Conservation (phyloP, 2,888 invertebrate species). For the Megamerina dolium region DNA sequence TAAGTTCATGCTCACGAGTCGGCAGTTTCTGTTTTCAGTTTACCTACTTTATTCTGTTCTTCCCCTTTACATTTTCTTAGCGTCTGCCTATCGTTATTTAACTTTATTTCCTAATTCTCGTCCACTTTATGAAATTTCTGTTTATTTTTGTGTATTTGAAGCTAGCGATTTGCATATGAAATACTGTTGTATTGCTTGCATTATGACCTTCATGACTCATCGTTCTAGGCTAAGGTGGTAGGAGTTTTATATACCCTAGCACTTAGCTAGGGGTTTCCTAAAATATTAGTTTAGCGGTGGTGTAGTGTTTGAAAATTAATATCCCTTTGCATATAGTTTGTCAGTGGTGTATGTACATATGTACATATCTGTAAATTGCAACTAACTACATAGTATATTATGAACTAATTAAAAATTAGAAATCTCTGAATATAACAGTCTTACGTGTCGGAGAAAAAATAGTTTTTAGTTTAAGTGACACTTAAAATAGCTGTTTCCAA, state of each 20-base stretch:
- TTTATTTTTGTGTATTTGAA: constrained; percentile 8
- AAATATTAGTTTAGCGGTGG: too few relatives aligned
- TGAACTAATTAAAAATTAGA: too few relatives aligned
- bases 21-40: not conserved
- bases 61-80: not conserved
- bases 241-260: not conserved
- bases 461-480: too few relatives aligned
- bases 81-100: not conserved
- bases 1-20: constrained; percentile 12
- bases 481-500: too few relatives aligned
- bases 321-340: too few relatives aligned
- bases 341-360: too few relatives aligned
- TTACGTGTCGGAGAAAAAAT: too few relatives aligned
- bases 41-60: constrained; percentile 2
- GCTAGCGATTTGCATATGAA: too few relatives aligned
- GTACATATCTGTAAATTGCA: too few relatives aligned
- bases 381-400: too few relatives aligned
- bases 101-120: constrained; percentile 18
- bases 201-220: constrained; percentile 52
- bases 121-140: constrained; percentile 13
- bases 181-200: constrained; percentile 35
- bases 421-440: too few relatives aligned
- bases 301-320: too few relatives aligned
- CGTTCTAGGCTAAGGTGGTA: constrained; percentile 30
- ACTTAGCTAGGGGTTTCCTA: constrained; percentile 30